Percentiles rank a stretch among this genome's conserved stretches.
phyloP scores from a whole-genome alignment of 92 coral and sea anemone genomes.

The Bergia puertoricense region DNA sequence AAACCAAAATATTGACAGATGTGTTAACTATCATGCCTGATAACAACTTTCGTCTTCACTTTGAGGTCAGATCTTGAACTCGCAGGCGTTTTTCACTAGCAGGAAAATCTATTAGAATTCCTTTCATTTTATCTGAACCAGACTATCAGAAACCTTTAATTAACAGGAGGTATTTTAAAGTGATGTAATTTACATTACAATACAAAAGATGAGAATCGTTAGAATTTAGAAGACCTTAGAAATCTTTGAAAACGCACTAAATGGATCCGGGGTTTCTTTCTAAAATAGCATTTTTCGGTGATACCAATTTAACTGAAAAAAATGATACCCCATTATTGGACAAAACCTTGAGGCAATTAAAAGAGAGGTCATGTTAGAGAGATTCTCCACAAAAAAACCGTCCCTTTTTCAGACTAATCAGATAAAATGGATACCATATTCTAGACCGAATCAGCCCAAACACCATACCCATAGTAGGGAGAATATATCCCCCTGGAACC shows the following conservation, averaged over 20 bases:
- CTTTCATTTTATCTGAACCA: not conserved
- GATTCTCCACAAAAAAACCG: not conserved
- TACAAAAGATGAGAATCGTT: too few species aligned
- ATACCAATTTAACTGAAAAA: not conserved
- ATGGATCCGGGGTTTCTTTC: not conserved
- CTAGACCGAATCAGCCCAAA: not conserved
- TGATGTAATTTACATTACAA: too few species aligned
- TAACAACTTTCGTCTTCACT: not conserved
- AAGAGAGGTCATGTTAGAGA: not conserved
- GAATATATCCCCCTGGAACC: too few species aligned
- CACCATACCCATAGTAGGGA: not conserved
- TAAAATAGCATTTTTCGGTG: not conserved
- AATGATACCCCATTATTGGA: not conserved
- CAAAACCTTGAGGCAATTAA: not conserved
- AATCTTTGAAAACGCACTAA: too few species aligned
- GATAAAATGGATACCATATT: not conserved
- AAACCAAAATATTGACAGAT: constrained; percentile 26
- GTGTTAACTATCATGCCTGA: not conserved
- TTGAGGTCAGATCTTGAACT: not conserved
- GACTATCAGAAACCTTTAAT: not conserved
- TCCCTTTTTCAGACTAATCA: not conserved
- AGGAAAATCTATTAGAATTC: too few species aligned
- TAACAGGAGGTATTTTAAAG: too few species aligned
- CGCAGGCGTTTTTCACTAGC: not conserved
- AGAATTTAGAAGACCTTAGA: too few species aligned